These are phyloP conservation scores for Hypselothyrea guttata DNA, from an alignment of 2,888 invertebrate genomes.

Conservation along the genomic window DNA sequence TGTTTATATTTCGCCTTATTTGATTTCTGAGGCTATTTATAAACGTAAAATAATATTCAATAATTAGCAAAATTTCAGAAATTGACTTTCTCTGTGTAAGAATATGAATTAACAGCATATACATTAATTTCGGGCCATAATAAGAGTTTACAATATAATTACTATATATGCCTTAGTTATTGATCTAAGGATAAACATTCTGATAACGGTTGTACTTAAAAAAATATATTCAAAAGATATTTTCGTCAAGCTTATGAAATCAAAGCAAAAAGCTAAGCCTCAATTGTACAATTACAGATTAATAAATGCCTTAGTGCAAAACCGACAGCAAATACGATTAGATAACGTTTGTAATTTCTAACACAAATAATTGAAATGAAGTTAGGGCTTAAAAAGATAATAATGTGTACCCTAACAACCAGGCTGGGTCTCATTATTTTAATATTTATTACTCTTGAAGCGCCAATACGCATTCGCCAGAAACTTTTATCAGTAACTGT, in stretches of 20 bases:
- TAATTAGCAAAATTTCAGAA: too few relatives aligned
- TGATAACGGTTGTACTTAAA: neutral
- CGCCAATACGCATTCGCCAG: slow-evolving; percentile 20
- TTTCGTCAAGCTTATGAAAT: slow-evolving; percentile 39
- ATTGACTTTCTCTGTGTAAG: too few relatives aligned
- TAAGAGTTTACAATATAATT: too few relatives aligned
- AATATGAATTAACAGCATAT: too few relatives aligned
- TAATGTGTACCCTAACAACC: slow-evolving; percentile 5
- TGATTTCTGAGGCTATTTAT: too few relatives aligned
- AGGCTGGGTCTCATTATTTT: slow-evolving; percentile 36
- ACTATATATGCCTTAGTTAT: too few relatives aligned
- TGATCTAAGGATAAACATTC: too few relatives aligned
- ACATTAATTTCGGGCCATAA: too few relatives aligned
- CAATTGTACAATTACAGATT: slow-evolving; percentile 59
- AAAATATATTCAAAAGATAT: slow-evolving; percentile 23
- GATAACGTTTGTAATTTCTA: slow-evolving; percentile 34
- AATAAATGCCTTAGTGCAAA: slow-evolving; percentile 22
- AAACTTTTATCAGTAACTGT: slow-evolving; percentile 36
- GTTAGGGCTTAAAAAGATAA: neutral
- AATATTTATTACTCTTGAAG: slow-evolving; percentile 16
- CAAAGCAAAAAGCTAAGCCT: slow-evolving; percentile 44
- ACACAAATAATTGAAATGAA: slow-evolving; percentile 26
- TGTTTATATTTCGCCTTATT: too few relatives aligned
- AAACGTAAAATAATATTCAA: too few relatives aligned
- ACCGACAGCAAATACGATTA: slow-evolving; percentile 40